Conservation (phyloP, 2,888 invertebrate genomes). For the Podotricha telesiphe region DNA sequence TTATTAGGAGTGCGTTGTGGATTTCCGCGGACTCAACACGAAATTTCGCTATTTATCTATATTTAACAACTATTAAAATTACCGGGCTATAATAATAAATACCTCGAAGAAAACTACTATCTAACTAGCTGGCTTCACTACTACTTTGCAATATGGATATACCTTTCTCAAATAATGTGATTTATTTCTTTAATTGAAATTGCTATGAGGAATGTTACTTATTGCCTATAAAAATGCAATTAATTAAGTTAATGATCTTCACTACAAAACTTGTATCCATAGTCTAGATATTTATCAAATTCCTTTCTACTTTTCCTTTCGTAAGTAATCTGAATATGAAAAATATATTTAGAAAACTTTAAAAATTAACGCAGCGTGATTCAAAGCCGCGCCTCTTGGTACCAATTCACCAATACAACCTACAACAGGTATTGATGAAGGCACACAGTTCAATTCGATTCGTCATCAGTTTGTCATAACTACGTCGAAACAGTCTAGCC, state of each 20-base stretch:
- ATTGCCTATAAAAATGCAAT: conserved; percentile 44
- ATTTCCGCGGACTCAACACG: neutral
- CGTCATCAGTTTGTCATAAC: neutral
- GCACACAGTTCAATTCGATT: neutral
- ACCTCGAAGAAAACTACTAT: neutral
- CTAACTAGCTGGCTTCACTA: neutral
- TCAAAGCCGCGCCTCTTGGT: no score
- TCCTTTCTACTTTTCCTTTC: neutral
- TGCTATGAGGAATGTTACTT: conserved; percentile 31
- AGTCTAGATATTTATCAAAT: conserved; percentile 31
- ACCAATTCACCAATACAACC: no score
- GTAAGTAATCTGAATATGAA: neutral
- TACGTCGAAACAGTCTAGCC: neutral
- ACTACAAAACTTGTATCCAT: conserved; percentile 41
- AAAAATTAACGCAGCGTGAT: no score
- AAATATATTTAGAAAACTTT: no score
- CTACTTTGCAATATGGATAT: conserved; percentile 15
- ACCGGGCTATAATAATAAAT: neutral
- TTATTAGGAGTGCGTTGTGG: no score
- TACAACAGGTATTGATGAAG: neutral
- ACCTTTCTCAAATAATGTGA: conserved; percentile 23
- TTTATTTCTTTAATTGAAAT: conserved; percentile 25
- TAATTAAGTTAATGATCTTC: conserved; percentile 47
- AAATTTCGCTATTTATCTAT: neutral
- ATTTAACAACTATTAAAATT: conserved; percentile 4